These are phyloP conservation scores for Hoplias malabaricus DNA, from an alignment of 2,113 vertebrate genomes.

Conservation along the genomic window DNA sequence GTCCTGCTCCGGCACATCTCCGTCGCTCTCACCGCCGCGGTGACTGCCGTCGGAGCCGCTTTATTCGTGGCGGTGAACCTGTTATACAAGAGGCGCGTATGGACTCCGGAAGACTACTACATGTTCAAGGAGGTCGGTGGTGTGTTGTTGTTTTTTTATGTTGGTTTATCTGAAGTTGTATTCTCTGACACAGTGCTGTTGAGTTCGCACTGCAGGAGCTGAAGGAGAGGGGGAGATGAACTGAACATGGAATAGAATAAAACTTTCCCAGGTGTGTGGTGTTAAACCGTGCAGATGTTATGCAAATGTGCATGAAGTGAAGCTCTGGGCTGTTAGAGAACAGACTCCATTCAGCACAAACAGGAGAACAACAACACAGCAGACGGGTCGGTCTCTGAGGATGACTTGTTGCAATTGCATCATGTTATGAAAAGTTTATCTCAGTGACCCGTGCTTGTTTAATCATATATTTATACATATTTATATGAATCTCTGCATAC, in stretches of 20 bases:
- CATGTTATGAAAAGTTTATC: not conserved
- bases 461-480: no score
- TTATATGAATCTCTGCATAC: no score
- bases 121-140: conserved; percentile 61
- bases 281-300: no score
- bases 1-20: conserved; percentile 70
- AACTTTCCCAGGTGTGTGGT: no score
- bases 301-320: no score
- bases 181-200: not conserved
- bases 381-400: not conserved
- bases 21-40: conserved; percentile 78
- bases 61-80: conserved; percentile 81
- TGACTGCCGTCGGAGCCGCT: conserved; percentile 81
- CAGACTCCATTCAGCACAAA: not conserved
- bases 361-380: not conserved
- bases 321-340: not conserved
- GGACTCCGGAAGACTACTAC: conserved; percentile 70
- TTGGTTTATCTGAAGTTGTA: not conserved
- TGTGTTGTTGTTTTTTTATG: not conserved
- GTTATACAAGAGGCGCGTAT: conserved; percentile 71
- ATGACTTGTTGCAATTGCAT: not conserved
- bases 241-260: not conserved
- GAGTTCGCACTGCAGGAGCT: not conserved
- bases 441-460: not conserved
- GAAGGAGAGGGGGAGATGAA: not conserved